Base-by-base conservation (phyloP, 2,888 invertebrate species). In the Sericinus montela region DNA sequence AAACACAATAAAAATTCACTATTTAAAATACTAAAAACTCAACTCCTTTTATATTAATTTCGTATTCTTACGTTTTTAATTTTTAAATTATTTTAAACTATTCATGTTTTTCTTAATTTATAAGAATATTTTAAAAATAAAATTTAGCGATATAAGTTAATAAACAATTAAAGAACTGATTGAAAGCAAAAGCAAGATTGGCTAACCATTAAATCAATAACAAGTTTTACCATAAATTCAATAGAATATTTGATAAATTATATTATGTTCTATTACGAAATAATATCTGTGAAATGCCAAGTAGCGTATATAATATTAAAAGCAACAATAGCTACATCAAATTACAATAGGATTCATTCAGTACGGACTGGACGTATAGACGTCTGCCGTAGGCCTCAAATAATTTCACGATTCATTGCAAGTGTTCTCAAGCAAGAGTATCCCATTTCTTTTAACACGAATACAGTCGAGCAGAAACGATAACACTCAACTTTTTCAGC, bases 401-500 rank as follows among this genome's bases (percentile, higher is more conserved):
- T 72, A 77, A 85, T 85, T 84, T 84, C 74, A 82, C 82, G 83
- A 75, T 73, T 70, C 78, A 83, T 80, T 82, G 79, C 70, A 71
- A 73, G 73, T 78, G 73, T 75, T 76, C 73, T 80, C 79, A 72
- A 70, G 72, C 80, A 75, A 79, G 68, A 77, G 78, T 75, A 83
- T 82, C 80, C 77, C 80, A 85, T 83, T 81, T 75, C 78, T 78
- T 71, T 75, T 69, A 69, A 76, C 76, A 74, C 69, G 70, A 71
- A 67, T 72, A 74, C 72, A 69, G 62, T 78, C 73, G 68, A 75
- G 73, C 80, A 68, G 69, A 76, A 78, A 77, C 72, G 72, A 79
- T 75, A 80, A 82, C 72, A 76, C 73, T 75, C 66, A 67, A 69
- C 72, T 71, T 75, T 77, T 74, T 68, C 68, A 64, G 64, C 65